phyloP scores from a whole-genome alignment of 2,113 vertebrate genomes.

The Bufo bufo region DNA sequence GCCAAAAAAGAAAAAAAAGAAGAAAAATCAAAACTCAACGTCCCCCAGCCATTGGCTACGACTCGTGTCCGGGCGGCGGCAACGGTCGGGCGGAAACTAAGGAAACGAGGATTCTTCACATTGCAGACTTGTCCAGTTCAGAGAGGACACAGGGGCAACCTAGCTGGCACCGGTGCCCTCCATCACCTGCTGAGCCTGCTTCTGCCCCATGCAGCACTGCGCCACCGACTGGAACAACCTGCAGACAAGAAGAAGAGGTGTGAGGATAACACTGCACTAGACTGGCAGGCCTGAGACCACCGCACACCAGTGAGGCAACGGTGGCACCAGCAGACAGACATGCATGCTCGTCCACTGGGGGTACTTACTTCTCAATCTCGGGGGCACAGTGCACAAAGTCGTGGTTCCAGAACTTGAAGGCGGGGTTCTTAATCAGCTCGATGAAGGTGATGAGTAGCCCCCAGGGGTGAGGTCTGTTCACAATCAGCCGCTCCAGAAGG shows the following conservation, averaged over 20 bases:
- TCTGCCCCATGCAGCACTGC: constrained; percentile 99
- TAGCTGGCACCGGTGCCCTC: constrained; percentile 98
- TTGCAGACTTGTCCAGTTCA: constrained; percentile 31
- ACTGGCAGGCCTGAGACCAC: no score
- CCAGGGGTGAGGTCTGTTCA: constrained; percentile 99
- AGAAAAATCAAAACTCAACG: not conserved
- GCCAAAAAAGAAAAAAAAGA: constrained; percentile 66
- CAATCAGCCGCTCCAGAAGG: constrained; percentile 95
- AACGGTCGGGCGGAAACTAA: constrained; percentile 56
- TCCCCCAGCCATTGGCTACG: not conserved
- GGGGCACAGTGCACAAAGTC: constrained; percentile 99
- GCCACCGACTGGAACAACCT: constrained; percentile 99
- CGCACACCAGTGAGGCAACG: not conserved
- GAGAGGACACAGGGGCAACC: not conserved
- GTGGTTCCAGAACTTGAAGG: constrained; percentile 99
- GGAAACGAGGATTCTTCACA: constrained; percentile 59
- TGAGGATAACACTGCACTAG: no score
- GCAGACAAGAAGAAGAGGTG: not conserved
- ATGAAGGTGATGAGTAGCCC: constrained; percentile 99
- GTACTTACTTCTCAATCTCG: constrained; percentile 97
- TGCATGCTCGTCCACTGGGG: not conserved
- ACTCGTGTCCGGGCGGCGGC: constrained; percentile 10
- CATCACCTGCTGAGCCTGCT: constrained; percentile 99
- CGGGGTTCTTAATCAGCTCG: constrained; percentile 98
- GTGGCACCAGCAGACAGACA: no score